Base-by-base conservation (phyloP, 2,797 vertebrate species). In the Brachyrhaphis roseni region DNA sequence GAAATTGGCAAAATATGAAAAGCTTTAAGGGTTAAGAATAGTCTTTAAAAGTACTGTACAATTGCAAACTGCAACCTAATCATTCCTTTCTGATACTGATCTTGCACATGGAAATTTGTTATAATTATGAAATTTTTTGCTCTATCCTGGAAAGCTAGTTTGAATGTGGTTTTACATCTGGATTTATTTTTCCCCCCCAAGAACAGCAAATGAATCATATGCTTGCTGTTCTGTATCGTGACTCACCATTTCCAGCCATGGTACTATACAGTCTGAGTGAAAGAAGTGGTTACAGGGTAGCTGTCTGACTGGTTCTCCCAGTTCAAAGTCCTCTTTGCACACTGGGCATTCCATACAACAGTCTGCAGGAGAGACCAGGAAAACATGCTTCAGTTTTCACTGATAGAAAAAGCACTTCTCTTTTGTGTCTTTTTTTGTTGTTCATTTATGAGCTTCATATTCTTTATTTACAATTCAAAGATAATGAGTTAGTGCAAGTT, bases 211-310 rank as follows among this genome's bases (percentile, higher is more conserved):
- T 28, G 41, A 71, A 45, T 71, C 68, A 71, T 71, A 71, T n/a
- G 68, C 26, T 8, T 49, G 3, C 39, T 76, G 2, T 28, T 41
- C 43, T 78, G 77, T 66, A 20, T 41, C 34, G 53, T 72, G 41
- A 87, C 97, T 98, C 86, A 99, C 98, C 98, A 99, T 95, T 93
- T 99, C 97, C 89, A 99, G 94, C 98, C 98, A 99, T 0, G 98
- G 98, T 91, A 99, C 97, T 86, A 99, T 99, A 95, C 98, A 99
- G 93, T 96, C 96, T 94, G 97, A 98, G 90, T 99, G 98, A 93
- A 99, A 99, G 95, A 98, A 94, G 92, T 99, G 98, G 86, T 98
- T 98, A 92, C 98, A 99, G 76, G 98, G 98, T 59, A 99, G 93
- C 94, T 98, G 98, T 91, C 97, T 96, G 74, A 98, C 98, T 16